These are phyloP conservation scores for Catamblyrhynchus diadema DNA, from an alignment of 2,797 vertebrate genomes.

Conservation along the genomic window DNA sequence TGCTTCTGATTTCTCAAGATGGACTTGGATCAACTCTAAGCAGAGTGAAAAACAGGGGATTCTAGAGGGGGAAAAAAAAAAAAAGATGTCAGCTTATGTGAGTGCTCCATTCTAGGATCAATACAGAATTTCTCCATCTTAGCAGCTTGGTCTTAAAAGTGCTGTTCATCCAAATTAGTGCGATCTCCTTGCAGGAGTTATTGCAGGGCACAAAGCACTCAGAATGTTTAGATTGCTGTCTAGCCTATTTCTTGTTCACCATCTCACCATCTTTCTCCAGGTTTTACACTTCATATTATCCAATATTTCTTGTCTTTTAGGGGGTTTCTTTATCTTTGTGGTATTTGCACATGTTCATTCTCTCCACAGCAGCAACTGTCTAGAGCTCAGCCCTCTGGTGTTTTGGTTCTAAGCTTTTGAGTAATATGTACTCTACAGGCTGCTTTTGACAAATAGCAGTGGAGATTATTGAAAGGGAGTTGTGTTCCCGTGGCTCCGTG, in stretches of 20 bases:
- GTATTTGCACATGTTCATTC: background rate
- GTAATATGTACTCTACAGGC: background rate
- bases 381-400: background rate
- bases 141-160: background rate
- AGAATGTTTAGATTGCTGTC: background rate
- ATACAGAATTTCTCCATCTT: background rate
- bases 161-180: background rate
- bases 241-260: background rate
- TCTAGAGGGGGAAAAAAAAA: accelerated
- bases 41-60: background rate
- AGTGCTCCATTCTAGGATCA: background rate
- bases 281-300: background rate
- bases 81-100: background rate
- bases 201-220: background rate
- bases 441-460: background rate
- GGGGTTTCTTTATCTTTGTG: background rate
- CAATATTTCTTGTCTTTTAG: background rate
- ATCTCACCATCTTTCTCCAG: background rate
- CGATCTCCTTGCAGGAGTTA: background rate
- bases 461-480: background rate
- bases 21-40: background rate
- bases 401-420: background rate
- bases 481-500: background rate
- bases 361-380: background rate
- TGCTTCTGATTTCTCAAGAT: background rate